Conservation (phyloP, 2,797 vertebrate genomes). For the Nannoperca obscura region DNA sequence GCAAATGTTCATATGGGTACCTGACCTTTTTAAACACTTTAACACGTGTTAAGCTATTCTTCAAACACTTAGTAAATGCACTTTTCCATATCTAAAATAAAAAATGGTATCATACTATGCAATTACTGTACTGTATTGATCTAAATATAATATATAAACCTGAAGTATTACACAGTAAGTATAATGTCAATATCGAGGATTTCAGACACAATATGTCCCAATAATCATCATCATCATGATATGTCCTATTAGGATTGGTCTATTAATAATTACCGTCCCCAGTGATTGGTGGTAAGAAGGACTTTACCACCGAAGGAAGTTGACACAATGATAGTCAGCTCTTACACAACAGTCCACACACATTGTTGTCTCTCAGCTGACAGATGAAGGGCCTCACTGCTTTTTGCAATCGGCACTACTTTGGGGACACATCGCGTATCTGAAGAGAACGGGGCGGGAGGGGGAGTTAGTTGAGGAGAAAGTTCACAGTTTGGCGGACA, state of each 20-base stretch:
- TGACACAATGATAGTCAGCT: constrained; percentile 41
- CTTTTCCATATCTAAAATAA: background rate
- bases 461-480: constrained; percentile 54
- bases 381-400: constrained; percentile 27
- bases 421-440: constrained; percentile 7
- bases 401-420: background rate
- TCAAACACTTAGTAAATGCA: background rate
- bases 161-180: background rate
- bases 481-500: constrained; percentile 33
- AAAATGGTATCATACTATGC: background rate
- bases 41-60: background rate
- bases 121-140: background rate
- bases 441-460: background rate
- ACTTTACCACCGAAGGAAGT: constrained; percentile 60
- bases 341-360: constrained; percentile 45
- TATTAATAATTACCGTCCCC: constrained; percentile 62
- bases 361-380: constrained; percentile 3
- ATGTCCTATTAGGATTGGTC: background rate
- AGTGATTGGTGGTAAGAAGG: constrained; percentile 21
- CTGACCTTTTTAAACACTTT: background rate
- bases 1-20: background rate
- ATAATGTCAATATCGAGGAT: too few relatives aligned
- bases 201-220: background rate
- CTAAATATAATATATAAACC: background rate
- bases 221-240: too few relatives aligned